Conservation (phyloP, 1,140 invertebrate genomes). For the Bombyx mandarina region DNA sequence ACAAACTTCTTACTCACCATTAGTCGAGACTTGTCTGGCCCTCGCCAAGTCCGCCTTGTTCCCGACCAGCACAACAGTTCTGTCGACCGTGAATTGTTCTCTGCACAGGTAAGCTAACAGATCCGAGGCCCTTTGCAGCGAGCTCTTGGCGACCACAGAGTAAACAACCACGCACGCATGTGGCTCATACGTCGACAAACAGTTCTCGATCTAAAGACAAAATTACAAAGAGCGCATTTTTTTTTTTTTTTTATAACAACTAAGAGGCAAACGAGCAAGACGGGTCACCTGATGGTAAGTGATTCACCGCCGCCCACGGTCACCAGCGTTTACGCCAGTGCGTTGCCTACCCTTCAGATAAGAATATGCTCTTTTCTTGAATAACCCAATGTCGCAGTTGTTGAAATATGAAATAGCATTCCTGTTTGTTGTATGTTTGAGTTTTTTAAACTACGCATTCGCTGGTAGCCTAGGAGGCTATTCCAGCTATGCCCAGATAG, state of each 20-base stretch:
- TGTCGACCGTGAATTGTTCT: conserved; percentile 83
- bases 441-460: too few species aligned
- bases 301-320: too few species aligned
- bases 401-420: background rate
- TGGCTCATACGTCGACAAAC: conserved; percentile 86
- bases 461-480: too few species aligned
- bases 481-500: too few species aligned
- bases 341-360: too few species aligned
- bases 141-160: conserved; percentile 84
- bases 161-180: conserved; percentile 93
- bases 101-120: conserved; percentile 86
- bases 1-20: conserved; percentile 74
- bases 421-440: too few species aligned
- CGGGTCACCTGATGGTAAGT: too few species aligned
- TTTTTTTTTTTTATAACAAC: too few species aligned
- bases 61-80: conserved; percentile 91
- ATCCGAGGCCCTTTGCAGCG: conserved; percentile 84
- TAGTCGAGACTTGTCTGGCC: conserved; percentile 83
- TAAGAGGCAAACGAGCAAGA: too few species aligned
- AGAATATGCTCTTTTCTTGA: too few species aligned
- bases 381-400: too few species aligned
- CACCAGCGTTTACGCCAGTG: too few species aligned
- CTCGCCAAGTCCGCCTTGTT: conserved; percentile 95
- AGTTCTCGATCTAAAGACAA: conserved; percentile 81
- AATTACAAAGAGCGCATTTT: background rate